These are phyloP conservation scores for Gila robusta DNA, from an alignment of 2,797 vertebrate genomes.

Conservation along the genomic window DNA sequence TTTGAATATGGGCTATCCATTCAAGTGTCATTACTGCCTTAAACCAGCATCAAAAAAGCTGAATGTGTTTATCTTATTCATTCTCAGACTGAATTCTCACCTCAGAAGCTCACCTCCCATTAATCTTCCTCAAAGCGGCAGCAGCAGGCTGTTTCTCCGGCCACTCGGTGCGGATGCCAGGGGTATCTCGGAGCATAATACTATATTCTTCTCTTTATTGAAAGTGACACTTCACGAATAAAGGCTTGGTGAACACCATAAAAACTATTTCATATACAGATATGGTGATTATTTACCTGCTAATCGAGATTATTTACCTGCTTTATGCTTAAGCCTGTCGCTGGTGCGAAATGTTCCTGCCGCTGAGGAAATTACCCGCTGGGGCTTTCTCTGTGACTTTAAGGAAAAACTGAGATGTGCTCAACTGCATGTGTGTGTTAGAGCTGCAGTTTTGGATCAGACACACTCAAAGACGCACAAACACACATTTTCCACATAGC, in stretches of 20 bases:
- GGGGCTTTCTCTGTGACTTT: background rate
- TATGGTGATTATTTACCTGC: constrained; percentile 65
- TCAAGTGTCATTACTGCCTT: constrained; percentile 54
- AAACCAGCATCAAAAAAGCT: constrained; percentile 57
- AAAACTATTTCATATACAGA: constrained; percentile 66
- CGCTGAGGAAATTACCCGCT: constrained; percentile 47
- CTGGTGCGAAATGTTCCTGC: constrained; percentile 42
- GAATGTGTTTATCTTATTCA: constrained; percentile 64
- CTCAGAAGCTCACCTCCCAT: constrained; percentile 62
- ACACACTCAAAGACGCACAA: background rate
- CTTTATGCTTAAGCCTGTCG: constrained; percentile 35
- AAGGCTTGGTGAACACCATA: constrained; percentile 59
- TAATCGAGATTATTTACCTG: constrained; percentile 61
- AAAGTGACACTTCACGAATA: constrained; percentile 69
- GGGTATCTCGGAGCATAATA: constrained; percentile 49
- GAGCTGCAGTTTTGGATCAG: background rate
- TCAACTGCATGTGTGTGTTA: constrained; percentile 10
- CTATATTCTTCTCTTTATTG: constrained; percentile 69
- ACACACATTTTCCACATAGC: background rate
- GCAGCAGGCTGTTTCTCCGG: constrained; percentile 59
- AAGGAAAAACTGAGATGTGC: constrained; percentile 11
- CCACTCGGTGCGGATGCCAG: constrained; percentile 53
- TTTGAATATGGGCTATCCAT: constrained; percentile 51
- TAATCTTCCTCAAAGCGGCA: constrained; percentile 67
- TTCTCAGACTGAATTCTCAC: constrained; percentile 58